Evolutionary conservation across 2,888 invertebrate genomes (phyloP).

Genomic region (Embidobia sp.): DNA sequence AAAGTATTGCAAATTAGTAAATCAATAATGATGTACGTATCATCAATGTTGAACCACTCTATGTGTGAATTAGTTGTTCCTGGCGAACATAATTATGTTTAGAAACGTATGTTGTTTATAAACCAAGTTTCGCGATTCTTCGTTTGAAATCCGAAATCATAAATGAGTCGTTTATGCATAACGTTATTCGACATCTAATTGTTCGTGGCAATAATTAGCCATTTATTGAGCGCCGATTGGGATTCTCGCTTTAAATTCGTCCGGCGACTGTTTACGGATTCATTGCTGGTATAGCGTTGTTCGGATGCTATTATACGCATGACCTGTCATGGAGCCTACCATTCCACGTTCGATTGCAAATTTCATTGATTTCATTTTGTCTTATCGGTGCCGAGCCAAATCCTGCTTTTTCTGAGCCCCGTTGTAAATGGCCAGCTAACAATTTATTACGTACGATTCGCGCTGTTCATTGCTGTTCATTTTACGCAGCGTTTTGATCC

Average conservation of each 20-base stretch:
- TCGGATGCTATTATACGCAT: slow-evolving; percentile 67
- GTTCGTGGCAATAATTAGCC: slow-evolving; percentile 42
- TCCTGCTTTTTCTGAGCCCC: slow-evolving; percentile 45
- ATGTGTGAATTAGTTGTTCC: no score
- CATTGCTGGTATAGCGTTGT: slow-evolving; percentile 66
- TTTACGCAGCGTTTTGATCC: slow-evolving; percentile 18
- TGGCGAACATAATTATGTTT: no score
- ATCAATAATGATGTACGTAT: no score
- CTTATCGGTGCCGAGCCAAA: slow-evolving; percentile 46
- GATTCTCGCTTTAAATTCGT: slow-evolving; percentile 47
- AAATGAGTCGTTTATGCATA: slow-evolving; percentile 20
- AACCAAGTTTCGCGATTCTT: not conserved
- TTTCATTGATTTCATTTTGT: slow-evolving; percentile 68
- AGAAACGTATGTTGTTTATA: no score
- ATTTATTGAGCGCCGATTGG: slow-evolving; percentile 46
- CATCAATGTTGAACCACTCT: no score
- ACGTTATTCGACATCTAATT: slow-evolving; percentile 27
- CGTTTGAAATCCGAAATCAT: no score
- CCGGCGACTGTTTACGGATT: slow-evolving; percentile 56
- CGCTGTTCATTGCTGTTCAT: slow-evolving; percentile 16
- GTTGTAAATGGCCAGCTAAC: slow-evolving; percentile 60
- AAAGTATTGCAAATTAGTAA: no score
- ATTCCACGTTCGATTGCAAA: slow-evolving; percentile 66
- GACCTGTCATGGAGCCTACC: slow-evolving; percentile 58
- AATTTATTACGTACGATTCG: slow-evolving; percentile 63